phyloP scores from a whole-genome alignment of 2,888 invertebrate species.

The Strigamia crassipes region DNA sequence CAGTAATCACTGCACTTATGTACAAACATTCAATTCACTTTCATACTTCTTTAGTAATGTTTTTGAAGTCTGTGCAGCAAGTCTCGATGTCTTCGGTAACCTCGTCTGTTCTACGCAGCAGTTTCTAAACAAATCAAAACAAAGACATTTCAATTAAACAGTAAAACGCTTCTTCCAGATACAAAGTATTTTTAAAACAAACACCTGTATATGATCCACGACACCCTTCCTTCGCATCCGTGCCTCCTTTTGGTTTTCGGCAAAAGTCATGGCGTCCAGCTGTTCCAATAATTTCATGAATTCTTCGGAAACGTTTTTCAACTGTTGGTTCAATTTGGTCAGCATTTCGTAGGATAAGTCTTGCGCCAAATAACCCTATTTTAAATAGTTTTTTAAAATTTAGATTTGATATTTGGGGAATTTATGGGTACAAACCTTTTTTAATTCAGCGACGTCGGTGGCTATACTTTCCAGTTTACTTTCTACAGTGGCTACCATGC shows the following conservation, averaged over 20 bases:
- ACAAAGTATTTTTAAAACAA: no score
- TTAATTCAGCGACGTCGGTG: background rate
- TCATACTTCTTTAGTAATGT: background rate
- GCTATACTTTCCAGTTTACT: background rate
- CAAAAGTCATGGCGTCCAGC: background rate
- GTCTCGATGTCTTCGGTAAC: background rate
- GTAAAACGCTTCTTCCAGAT: no score
- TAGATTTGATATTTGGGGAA: no score
- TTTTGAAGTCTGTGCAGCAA: background rate
- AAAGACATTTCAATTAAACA: background rate
- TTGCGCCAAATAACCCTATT: conserved; percentile 13
- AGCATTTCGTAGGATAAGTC: background rate
- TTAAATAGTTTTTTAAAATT: background rate
- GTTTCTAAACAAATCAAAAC: background rate
- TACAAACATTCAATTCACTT: background rate
- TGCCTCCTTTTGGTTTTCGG: conserved; percentile 31
- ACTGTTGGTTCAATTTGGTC: background rate
- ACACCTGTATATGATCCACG: conserved; percentile 32
- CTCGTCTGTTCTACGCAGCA: background rate
- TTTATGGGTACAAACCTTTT: no score
- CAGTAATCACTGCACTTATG: background rate
- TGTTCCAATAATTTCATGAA: conserved; percentile 34
- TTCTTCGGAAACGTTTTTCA: background rate
- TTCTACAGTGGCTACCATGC: background rate
- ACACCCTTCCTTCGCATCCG: background rate